A percentile compares a stretch with the other conserved stretches of the same genome.
phyloP scores from a whole-genome alignment of 2,113 vertebrate species.

The Delphinapterus leucas region DNA sequence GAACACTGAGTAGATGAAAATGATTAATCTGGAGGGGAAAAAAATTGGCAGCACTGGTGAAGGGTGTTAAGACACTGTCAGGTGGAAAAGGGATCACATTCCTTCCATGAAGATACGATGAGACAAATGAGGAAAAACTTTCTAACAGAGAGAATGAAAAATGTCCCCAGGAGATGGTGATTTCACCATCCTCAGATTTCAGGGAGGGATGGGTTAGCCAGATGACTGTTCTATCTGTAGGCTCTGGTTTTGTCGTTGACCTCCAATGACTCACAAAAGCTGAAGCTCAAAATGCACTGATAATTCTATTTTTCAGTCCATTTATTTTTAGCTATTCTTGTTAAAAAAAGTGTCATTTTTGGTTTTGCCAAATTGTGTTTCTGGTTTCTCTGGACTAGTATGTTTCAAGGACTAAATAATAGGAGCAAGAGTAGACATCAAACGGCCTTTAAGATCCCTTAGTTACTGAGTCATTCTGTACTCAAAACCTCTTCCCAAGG shows the following conservation, averaged over 20 bases:
- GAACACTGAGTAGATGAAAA: neutral
- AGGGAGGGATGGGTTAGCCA: neutral
- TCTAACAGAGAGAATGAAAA: neutral
- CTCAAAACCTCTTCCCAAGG: neutral
- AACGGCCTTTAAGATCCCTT: neutral
- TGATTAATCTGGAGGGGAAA: neutral
- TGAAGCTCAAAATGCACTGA: neutral
- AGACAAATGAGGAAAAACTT: conserved; percentile 7
- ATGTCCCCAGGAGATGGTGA: conserved; percentile 3
- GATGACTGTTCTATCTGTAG: neutral
- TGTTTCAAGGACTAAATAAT: neutral
- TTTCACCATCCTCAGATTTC: neutral
- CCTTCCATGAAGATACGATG: conserved; percentile 4
- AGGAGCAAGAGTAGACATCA: neutral
- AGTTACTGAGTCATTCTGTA: neutral
- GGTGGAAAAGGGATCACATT: neutral
- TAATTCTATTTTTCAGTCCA: neutral
- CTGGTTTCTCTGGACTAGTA: neutral
- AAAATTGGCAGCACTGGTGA: neutral
- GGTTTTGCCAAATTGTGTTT: neutral
- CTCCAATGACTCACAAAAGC: neutral
- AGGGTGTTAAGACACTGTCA: neutral
- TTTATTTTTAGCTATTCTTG: conserved; percentile 23
- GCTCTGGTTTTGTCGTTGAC: neutral
- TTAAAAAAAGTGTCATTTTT: neutral